Evolutionary conservation across 2,797 vertebrate genomes (phyloP).

Genomic region (Gambelia wislizenii): DNA sequence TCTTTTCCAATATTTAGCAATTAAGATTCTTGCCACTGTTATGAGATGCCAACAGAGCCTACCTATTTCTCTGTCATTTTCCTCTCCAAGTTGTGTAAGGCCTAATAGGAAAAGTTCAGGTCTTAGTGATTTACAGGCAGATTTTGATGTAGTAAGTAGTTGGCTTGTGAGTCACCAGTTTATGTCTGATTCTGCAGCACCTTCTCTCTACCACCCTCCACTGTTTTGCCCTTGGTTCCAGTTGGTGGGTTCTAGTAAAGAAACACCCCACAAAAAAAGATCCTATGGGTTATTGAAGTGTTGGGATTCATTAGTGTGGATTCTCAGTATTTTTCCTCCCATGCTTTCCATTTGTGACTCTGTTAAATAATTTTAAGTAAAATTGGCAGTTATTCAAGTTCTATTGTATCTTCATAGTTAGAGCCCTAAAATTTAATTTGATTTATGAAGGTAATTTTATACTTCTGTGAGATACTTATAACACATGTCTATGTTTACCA

Average conservation of each 20-base stretch:
- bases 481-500: background rate
- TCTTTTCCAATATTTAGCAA: too few species aligned
- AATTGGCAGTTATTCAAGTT: background rate
- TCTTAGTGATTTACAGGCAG: background rate
- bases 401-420: background rate
- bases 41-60: too few species aligned
- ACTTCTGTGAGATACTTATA: background rate
- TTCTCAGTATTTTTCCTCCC: constrained; percentile 4
- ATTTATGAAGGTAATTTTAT: background rate
- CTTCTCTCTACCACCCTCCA: background rate
- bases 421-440: background rate
- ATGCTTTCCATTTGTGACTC: constrained; percentile 22
- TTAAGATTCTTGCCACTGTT: too few species aligned
- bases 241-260: background rate
- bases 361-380: background rate
- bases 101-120: too few species aligned
- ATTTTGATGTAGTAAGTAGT: background rate
- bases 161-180: too few species aligned
- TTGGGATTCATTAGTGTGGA: background rate
- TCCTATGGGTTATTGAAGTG: background rate
- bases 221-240: background rate
- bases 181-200: background rate
- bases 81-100: too few species aligned
- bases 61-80: too few species aligned
- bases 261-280: background rate